These are phyloP conservation scores for Bolinopsis microptera DNA, from an alignment of 37 sponge, comb jelly and placozoan species.

Conservation along the genomic window DNA sequence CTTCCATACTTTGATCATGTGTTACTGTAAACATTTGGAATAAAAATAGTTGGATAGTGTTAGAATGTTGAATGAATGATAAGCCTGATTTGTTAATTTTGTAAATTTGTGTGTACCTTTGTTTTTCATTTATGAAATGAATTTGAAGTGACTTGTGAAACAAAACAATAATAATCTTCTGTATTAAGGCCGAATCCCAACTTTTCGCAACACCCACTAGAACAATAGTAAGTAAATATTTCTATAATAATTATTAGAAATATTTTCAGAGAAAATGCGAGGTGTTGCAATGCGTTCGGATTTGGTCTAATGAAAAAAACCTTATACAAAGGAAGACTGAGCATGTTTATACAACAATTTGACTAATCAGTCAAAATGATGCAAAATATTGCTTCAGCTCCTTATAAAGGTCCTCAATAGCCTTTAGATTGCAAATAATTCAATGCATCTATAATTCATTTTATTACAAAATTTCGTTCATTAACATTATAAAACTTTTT, in stretches of 20 bases:
- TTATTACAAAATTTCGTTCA: background rate
- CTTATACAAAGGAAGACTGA: background rate
- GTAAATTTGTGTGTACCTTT: background rate
- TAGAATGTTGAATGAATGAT: too few species aligned
- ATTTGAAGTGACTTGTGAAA: background rate
- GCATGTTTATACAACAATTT: background rate
- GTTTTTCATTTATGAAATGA: background rate
- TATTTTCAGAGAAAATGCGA: too few species aligned
- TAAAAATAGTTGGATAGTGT: too few species aligned
- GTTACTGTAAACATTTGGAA: too few species aligned
- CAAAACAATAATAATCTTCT: background rate
- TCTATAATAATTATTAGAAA: too few species aligned
- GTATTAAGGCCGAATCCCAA: background rate
- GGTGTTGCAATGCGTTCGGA: background rate
- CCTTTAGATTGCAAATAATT: background rate
- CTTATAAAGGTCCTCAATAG: background rate
- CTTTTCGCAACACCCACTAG: background rate
- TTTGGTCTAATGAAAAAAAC: background rate
- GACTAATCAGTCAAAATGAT: background rate
- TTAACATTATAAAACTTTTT: background rate
- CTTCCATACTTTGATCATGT: too few species aligned
- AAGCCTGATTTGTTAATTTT: background rate
- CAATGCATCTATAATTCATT: background rate
- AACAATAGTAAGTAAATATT: too few species aligned
- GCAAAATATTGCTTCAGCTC: background rate